Conservation (phyloP, 2,113 vertebrate genomes). For the Austrofundulus limnaeus region DNA sequence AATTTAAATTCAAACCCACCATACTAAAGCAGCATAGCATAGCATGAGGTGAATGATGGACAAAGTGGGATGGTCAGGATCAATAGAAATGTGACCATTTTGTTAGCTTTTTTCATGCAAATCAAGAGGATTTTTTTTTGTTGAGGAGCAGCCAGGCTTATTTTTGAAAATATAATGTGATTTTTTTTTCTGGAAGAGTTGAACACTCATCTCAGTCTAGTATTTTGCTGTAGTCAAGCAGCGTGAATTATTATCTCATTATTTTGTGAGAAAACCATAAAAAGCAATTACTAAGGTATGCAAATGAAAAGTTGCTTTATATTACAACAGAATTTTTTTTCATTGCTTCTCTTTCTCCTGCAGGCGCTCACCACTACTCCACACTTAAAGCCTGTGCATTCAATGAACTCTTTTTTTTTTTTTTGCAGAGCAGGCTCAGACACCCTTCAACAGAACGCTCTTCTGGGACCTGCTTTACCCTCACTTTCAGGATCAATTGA, state of each 20-base stretch:
- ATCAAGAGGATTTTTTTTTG: slow-evolving; percentile 1
- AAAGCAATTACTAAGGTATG: slow-evolving; percentile 4
- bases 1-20: too few species aligned
- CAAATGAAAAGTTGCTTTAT: slow-evolving; percentile 1
- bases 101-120: slow-evolving; percentile 8
- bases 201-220: slow-evolving; percentile 18
- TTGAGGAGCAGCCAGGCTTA: neutral
- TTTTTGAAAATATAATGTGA: neutral
- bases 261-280: slow-evolving; percentile 4
- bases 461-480: too few species aligned
- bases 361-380: neutral
- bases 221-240: slow-evolving; percentile 14
- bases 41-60: too few species aligned
- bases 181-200: slow-evolving; percentile 9
- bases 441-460: neutral
- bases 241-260: slow-evolving; percentile 13
- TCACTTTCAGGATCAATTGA: too few species aligned
- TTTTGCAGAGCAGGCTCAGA: neutral
- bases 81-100: neutral
- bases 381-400: neutral
- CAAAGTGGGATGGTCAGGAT: neutral
- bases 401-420: neutral
- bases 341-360: neutral
- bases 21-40: too few species aligned
- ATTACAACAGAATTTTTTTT: neutral